Evolutionary conservation across 2,888 invertebrate genomes (phyloP), one percentile per base, ranked within the genome.

Genomic region (Drosophila nr. fundita): DNA sequence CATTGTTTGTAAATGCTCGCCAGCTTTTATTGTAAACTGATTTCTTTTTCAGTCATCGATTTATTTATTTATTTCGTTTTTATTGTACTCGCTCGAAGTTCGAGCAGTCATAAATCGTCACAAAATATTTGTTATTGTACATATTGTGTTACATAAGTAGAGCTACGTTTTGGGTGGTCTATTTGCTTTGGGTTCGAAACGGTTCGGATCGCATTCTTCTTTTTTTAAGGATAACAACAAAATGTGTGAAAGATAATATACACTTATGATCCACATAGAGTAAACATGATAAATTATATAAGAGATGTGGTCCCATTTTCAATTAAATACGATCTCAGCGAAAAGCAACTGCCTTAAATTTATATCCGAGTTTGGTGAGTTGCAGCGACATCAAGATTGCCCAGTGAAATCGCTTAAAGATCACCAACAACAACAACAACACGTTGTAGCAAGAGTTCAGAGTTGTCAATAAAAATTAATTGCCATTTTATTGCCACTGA

Each of bases 381-480:
- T 27, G 29, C 63, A 40, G 38, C 58, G 34, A 45, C 60, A 53
- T 64, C 60, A 58, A 68, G 63, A 76, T 60, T 80, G 58, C 57
- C 30, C 78, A 76, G 81, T 60, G 76, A 84, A 89, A 87, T 79
- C 89, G 74, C 62, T 45, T 27, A 64, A 69, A 82, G 72, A 78
- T 76, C 74, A 75, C 69, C 89, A 86, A 83, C 83, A 55, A 38
- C 71, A 75, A 68, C 90, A 86, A 82, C 89, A 87, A 88, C 86
- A 83, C 71, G 74, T 32, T 69, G 71, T 75, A 68, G 73, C 83
- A 80, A 82, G 80, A 82, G 88, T 83, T 88, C 86, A 83, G 88
- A 83, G 83, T 91, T 91, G 91, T 91, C 91, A 91, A 89, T 91
- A 91, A 91, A 91, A 90, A 84, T 91, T 91, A 91, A 91, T 91